phyloP scores from a whole-genome alignment of 2,113 vertebrate genomes.

The Saimiri boliviensis region DNA sequence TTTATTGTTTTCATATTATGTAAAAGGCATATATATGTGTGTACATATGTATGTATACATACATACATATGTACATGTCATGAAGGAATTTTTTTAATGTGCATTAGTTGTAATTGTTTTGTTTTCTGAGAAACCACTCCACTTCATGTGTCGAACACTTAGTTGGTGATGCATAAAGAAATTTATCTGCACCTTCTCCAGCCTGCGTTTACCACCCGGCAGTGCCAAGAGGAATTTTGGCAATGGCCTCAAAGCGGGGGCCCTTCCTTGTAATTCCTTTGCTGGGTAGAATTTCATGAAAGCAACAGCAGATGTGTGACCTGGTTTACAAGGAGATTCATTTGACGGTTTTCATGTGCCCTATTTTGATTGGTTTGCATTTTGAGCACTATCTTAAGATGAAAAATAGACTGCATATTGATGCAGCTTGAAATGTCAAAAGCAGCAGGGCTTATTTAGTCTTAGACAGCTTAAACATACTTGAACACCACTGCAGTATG shows the following conservation, averaged over 20 bases:
- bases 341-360: background rate
- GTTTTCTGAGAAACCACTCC: constrained; percentile 1
- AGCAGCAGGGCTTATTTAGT: background rate
- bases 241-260: background rate
- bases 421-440: background rate
- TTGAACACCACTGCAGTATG: background rate
- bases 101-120: background rate
- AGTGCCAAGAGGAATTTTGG: background rate
- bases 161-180: background rate
- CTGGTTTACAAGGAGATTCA: background rate
- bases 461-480: background rate
- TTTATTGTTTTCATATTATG: background rate
- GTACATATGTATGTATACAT: background rate
- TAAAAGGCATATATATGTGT: background rate
- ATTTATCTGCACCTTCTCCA: background rate
- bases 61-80: no score
- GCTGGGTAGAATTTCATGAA: background rate
- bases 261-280: background rate
- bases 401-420: background rate
- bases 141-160: background rate
- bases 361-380: constrained; percentile 25
- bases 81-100: background rate
- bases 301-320: background rate
- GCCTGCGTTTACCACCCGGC: background rate
- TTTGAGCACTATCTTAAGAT: background rate